phyloP scores from a whole-genome alignment of 1,140 invertebrate genomes.

The Lycorma delicatula region DNA sequence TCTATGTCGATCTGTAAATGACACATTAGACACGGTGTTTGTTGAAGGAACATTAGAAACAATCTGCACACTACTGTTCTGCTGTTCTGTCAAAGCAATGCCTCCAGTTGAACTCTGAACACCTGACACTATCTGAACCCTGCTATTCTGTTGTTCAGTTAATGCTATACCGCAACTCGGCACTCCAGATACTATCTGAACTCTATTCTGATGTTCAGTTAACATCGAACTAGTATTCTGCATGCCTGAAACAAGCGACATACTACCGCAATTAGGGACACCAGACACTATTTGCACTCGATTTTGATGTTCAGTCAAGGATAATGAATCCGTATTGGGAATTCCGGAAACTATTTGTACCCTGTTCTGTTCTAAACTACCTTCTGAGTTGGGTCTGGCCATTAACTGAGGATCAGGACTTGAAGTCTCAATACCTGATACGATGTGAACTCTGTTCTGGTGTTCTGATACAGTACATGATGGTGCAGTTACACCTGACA shows the following conservation, averaged over 20 bases:
- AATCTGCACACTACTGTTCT: constrained; percentile 22
- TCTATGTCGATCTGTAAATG: constrained; percentile 14
- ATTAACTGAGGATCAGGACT: background rate
- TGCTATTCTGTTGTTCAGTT: constrained; percentile 23
- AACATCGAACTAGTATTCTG: constrained; percentile 18
- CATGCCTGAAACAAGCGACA: constrained; percentile 17
- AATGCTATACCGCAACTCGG: constrained; percentile 7
- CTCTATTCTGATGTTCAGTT: constrained; percentile 20
- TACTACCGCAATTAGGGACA: constrained; percentile 10
- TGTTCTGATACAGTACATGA: background rate
- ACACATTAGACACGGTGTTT: background rate
- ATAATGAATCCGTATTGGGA: constrained; percentile 17
- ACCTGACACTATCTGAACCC: constrained; percentile 21
- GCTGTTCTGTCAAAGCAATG: constrained; percentile 16
- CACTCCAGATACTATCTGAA: constrained; percentile 22
- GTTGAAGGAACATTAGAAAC: constrained; percentile 8
- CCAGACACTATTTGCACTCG: constrained; percentile 19
- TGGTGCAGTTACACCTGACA: constrained; percentile 18
- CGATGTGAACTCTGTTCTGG: constrained; percentile 21
- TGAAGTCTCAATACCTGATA: constrained; percentile 16
- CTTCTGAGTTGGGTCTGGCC: constrained; percentile 6
- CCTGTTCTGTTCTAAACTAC: constrained; percentile 17
- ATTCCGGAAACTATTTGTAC: constrained; percentile 24
- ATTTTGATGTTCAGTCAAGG: constrained; percentile 23
- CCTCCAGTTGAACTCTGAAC: constrained; percentile 13